A percentile compares a stretch with the other conserved stretches of the same genome.
These are phyloP conservation scores for Sinocyclocheilus anshuiensis DNA, from an alignment of 2,113 vertebrate species.

Conservation along the genomic window DNA sequence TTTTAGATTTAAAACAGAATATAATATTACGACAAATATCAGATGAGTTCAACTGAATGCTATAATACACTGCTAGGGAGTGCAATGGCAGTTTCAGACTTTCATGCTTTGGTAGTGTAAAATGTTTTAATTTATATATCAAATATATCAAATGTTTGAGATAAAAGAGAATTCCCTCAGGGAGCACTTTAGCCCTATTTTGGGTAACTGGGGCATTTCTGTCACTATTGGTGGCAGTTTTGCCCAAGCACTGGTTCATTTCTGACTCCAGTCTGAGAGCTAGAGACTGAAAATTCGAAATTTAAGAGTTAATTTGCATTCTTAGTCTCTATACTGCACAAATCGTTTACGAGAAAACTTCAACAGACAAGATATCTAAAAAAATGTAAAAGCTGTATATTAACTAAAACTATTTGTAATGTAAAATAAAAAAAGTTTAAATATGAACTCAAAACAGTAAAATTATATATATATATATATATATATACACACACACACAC, in stretches of 20 bases:
- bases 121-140: neutral
- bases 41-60: neutral
- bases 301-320: neutral
- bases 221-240: constrained; percentile 11
- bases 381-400: no score
- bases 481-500: no score
- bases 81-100: neutral
- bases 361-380: no score
- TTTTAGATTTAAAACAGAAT: constrained; percentile 35
- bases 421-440: no score
- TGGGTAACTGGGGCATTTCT: constrained; percentile 29
- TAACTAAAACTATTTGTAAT: no score
- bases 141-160: neutral
- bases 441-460: no score
- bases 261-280: neutral
- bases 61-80: neutral
- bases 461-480: no score
- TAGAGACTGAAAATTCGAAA: neutral
- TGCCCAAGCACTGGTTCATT: constrained; percentile 28
- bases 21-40: constrained; percentile 42
- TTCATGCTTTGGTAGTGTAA: neutral
- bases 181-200: constrained; percentile 6
- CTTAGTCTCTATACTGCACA: neutral
- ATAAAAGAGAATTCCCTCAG: constrained; percentile 7
- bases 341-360: neutral